These are phyloP conservation scores for Drepanosiphum platanoidis DNA, from an alignment of 2,888 invertebrate genomes.

Conservation along the genomic window DNA sequence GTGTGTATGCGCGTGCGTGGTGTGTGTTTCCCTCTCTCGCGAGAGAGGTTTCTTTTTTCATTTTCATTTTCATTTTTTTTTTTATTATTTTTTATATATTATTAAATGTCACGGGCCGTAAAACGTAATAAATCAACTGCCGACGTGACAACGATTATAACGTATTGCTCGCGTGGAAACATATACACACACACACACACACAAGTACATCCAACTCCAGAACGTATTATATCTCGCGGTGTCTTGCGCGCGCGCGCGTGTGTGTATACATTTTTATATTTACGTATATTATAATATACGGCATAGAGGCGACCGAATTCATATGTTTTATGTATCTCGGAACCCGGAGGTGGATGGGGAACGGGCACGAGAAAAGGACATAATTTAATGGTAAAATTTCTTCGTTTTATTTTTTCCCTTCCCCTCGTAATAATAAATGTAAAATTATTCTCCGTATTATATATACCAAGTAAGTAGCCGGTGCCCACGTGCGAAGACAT, in stretches of 20 bases:
- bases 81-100: slow-evolving; percentile 16
- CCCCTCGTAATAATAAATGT: slow-evolving; percentile 23
- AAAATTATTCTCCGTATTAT: slow-evolving; percentile 44
- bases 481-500: slow-evolving; percentile 49
- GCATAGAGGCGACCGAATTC: not conserved
- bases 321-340: slow-evolving; percentile 2
- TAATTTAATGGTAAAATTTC: slow-evolving; percentile 36
- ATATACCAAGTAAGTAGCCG: slow-evolving; percentile 42
- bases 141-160: slow-evolving; percentile 60
- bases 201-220: slow-evolving; percentile 26
- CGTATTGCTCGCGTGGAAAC: slow-evolving; percentile 49
- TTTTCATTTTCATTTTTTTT: slow-evolving; percentile 7
- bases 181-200: too few relatives aligned
- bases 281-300: not conserved
- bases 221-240: not conserved
- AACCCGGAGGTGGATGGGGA: not conserved
- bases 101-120: slow-evolving; percentile 53
- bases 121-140: slow-evolving; percentile 55
- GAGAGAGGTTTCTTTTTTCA: slow-evolving; percentile 45
- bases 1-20: not conserved
- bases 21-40: slow-evolving; percentile 31
- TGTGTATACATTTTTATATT: slow-evolving; percentile 21
- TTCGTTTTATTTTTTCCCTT: not conserved
- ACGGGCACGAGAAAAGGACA: slow-evolving; percentile 11
- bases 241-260: too few relatives aligned